Evolutionary conservation across 2,113 vertebrate species (phyloP), one percentile per base, ranked within the genome.

Genomic region (Daphoenositta chrysoptera): DNA sequence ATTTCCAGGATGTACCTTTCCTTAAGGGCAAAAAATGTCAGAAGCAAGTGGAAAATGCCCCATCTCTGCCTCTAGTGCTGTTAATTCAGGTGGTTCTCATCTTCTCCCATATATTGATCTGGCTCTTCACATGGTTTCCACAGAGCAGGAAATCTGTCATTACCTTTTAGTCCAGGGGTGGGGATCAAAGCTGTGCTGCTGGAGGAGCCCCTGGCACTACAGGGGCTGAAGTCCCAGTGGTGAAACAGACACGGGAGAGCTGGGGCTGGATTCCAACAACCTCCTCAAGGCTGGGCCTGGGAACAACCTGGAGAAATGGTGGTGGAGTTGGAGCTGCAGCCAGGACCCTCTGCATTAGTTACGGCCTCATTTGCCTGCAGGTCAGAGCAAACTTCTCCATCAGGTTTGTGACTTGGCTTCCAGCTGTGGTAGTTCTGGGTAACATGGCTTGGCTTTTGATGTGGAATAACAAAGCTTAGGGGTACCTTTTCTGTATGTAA

Each of bases 1-100:
- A 81, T 96, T 93, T 95, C 91, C 76, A 89, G 91, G 76, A 86
- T 73, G 68, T 70, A 47, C 71, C 71, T 83, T 27, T 61, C 35
- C 79, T 72, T 90, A 60, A 58, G 58, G 66, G 39, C 26, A 92
- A 13, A 57, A 56, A 51, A 63, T 28, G 22, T 66, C 54, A 66
- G 33, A 86, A 44, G 10, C 47, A 12, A 33, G 60, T 70, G 64
- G 60, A 51, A 66, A 50, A 39, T 71, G 68, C 33, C 66, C 61
- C 15, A 2, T n/a, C 6, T 53, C 22, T 53, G 54, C 26, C 35
- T 35, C 18, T 31, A 1, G 26, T 45, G 58, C 37, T 24, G 40
- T 10, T 53, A 11, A 1, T 33, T 28, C 0, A 2, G 9, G 50
- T 37, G 31, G 26, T 73, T 92, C 47, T 87, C 31, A 7, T 51